These are phyloP conservation scores for Cyprinodon variegatus DNA, from an alignment of 2,113 vertebrate genomes.

Conservation along the genomic window DNA sequence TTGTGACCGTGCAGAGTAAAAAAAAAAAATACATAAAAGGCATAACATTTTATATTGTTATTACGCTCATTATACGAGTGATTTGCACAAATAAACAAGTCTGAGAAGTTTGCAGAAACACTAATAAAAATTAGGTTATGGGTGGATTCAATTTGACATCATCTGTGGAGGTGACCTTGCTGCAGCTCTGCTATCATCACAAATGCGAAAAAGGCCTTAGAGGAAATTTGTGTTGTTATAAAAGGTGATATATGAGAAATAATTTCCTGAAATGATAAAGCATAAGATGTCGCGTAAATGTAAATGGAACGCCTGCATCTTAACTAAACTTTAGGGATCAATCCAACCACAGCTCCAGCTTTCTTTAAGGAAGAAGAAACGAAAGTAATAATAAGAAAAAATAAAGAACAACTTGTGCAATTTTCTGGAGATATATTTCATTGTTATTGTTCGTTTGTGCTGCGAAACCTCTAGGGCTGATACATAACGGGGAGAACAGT, in stretches of 20 bases:
- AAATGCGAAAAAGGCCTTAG: neutral
- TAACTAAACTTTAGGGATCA: constrained; percentile 53
- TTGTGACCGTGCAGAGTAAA: constrained; percentile 72
- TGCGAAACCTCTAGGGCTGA: constrained; percentile 55
- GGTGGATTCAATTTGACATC: constrained; percentile 43
- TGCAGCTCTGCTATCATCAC: neutral
- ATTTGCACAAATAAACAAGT: constrained; percentile 76
- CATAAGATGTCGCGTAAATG: neutral
- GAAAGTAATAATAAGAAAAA: neutral
- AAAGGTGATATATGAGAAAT: neutral
- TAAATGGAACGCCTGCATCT: constrained; percentile 1
- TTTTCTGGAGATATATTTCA: constrained; percentile 65
- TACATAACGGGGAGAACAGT: constrained; percentile 64
- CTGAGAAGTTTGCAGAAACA: constrained; percentile 74
- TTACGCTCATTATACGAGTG: constrained; percentile 82
- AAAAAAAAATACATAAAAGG: constrained; percentile 29
- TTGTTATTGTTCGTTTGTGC: constrained; percentile 72
- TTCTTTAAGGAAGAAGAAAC: constrained; percentile 30
- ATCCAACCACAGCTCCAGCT: constrained; percentile 25
- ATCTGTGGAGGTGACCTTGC: neutral
- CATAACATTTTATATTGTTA: constrained; percentile 81
- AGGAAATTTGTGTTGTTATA: constrained; percentile 1
- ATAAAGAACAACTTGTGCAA: constrained; percentile 39
- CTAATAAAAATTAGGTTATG: constrained; percentile 47
- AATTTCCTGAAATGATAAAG: neutral